phyloP scores from a whole-genome alignment of 2,888 invertebrate genomes.

The Eristalis tenax region DNA sequence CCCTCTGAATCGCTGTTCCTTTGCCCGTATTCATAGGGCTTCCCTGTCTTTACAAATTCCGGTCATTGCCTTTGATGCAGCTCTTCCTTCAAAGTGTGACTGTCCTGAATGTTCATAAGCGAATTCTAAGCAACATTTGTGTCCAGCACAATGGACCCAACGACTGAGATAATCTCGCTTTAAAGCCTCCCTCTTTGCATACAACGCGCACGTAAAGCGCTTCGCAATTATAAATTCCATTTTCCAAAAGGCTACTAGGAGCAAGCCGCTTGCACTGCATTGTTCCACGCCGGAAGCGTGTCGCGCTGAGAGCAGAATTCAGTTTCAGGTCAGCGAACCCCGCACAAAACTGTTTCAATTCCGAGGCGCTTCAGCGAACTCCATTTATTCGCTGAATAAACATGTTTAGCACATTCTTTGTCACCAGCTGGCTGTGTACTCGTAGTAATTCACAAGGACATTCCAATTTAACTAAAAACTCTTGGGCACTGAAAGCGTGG shows the following conservation, averaged over 20 bases:
- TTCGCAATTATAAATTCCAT: background rate
- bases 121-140: background rate
- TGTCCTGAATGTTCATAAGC: background rate
- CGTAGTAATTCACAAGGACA: slow-evolving; percentile 22
- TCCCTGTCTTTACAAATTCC: background rate
- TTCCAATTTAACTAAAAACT: slow-evolving; percentile 30
- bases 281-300: background rate
- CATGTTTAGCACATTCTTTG: background rate
- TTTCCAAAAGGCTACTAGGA: background rate
- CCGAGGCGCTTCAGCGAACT: slow-evolving; percentile 1
- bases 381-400: slow-evolving; percentile 15
- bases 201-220: background rate
- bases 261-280: background rate
- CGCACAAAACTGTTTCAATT: slow-evolving; percentile 7
- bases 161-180: background rate
- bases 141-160: background rate
- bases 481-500: background rate
- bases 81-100: background rate
- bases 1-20: too few species aligned
- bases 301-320: slow-evolving; percentile 2
- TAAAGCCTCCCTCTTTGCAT: background rate
- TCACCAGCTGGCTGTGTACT: background rate
- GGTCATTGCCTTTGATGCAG: background rate
- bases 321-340: slow-evolving; percentile 22
- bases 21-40: too few species aligned